phyloP scores from a whole-genome alignment of 2,888 invertebrate genomes.

The Tetheella fluctuosa region DNA sequence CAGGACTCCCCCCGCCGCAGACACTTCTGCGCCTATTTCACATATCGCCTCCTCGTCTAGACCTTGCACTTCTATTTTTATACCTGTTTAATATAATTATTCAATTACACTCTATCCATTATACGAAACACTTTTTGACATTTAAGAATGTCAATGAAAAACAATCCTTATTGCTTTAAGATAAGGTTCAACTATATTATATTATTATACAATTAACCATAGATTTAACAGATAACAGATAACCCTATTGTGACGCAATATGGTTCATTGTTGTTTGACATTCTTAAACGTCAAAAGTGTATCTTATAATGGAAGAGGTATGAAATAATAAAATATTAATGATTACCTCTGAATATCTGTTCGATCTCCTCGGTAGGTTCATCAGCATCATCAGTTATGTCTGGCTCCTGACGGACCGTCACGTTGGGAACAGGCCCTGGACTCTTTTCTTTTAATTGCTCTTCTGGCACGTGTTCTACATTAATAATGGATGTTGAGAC shows the following conservation, averaged over 20 bases:
- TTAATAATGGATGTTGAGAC: neutral
- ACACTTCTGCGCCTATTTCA: slow-evolving; percentile 68
- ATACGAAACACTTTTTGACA: too few relatives aligned
- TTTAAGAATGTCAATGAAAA: too few relatives aligned
- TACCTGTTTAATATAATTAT: slow-evolving; percentile 43
- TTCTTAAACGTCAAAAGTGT: too few relatives aligned
- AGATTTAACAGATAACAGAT: too few relatives aligned
- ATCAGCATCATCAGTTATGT: slow-evolving; percentile 60
- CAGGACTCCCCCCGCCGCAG: slow-evolving; percentile 68
- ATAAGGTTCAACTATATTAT: too few relatives aligned
- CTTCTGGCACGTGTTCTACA: slow-evolving; percentile 50
- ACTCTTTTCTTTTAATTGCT: slow-evolving; percentile 49
- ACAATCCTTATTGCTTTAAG: too few relatives aligned
- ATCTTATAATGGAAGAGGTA: too few relatives aligned
- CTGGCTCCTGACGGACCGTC: slow-evolving; percentile 34
- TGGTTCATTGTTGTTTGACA: too few relatives aligned
- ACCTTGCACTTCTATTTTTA: slow-evolving; percentile 75
- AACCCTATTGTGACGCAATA: too few relatives aligned
- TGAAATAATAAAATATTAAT: too few relatives aligned
- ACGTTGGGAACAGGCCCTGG: slow-evolving; percentile 41
- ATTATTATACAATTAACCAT: too few relatives aligned
- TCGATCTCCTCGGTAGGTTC: slow-evolving; percentile 72
- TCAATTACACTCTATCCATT: too few relatives aligned
- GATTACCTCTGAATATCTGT: slow-evolving; percentile 73
- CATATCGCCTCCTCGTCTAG: slow-evolving; percentile 80